A percentile compares a stretch with the other conserved stretches of the same genome.
Evolutionary conservation across 2,888 invertebrate genomes (phyloP).

Genomic region (Brachyptera putata): DNA sequence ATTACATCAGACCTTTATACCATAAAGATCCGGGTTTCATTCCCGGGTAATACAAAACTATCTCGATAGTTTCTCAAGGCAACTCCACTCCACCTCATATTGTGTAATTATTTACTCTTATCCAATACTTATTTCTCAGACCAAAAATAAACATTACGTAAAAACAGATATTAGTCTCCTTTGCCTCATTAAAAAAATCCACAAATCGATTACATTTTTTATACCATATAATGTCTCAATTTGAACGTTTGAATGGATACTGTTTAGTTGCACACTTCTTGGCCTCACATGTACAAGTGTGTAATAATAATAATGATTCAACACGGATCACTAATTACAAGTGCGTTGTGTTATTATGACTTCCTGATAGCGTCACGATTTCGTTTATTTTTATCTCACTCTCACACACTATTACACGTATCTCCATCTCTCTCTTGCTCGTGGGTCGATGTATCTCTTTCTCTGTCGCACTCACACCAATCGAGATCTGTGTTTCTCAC

Average conservation of each 20-base stretch:
- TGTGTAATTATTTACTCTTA: too few relatives aligned
- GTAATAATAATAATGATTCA: too few relatives aligned
- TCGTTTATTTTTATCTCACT: background rate
- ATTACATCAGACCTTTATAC: too few relatives aligned
- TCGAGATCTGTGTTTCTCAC: background rate
- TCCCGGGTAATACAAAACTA: too few relatives aligned
- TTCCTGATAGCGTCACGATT: slow-evolving; percentile 26
- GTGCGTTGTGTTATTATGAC: slow-evolving; percentile 13
- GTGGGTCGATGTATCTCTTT: background rate
- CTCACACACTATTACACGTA: background rate
- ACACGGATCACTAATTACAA: slow-evolving; percentile 22
- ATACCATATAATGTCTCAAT: background rate
- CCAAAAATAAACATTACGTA: too few relatives aligned
- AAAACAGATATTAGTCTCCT: too few relatives aligned
- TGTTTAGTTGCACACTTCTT: slow-evolving; percentile 1
- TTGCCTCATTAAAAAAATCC: too few relatives aligned
- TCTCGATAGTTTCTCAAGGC: too few relatives aligned
- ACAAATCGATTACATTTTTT: too few relatives aligned
- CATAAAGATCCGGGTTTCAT: too few relatives aligned
- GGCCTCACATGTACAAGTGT: background rate
- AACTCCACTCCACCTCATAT: too few relatives aligned
- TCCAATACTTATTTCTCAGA: too few relatives aligned
- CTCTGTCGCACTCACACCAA: background rate
- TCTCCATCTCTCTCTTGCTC: background rate
- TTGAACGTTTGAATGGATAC: background rate